Conservation (phyloP, 2,888 invertebrate species). For the Cephus sareptanus region DNA sequence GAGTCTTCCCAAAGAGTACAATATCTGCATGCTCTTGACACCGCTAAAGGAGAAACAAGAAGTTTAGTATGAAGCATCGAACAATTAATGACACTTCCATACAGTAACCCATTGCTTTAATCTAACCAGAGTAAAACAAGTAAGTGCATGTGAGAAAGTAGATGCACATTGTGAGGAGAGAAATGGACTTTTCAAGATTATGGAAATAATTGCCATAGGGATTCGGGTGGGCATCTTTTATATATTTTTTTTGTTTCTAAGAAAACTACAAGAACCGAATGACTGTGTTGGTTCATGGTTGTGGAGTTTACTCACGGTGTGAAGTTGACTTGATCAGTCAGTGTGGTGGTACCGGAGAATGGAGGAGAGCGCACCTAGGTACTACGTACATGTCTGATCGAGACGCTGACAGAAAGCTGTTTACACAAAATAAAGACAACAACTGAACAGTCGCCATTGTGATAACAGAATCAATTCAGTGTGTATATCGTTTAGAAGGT, state of each 20-base stretch:
- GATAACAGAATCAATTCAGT: conserved; percentile 21
- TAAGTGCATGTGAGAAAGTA: conserved; percentile 43
- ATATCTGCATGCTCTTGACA: neutral
- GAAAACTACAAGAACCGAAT: conserved; percentile 54
- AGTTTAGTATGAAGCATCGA: neutral
- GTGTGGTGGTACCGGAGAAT: conserved; percentile 63
- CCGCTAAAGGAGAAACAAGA: neutral
- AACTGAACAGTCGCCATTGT: conserved; percentile 63
- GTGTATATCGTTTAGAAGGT: conserved; percentile 10
- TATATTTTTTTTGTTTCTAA: conserved; percentile 32
- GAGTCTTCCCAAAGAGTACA: neutral
- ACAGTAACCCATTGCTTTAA: conserved; percentile 47
- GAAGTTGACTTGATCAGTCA: conserved; percentile 62
- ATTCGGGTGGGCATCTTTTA: conserved; percentile 41
- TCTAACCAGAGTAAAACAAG: conserved; percentile 39
- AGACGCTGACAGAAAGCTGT: conserved; percentile 64
- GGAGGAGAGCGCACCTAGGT: conserved; percentile 63
- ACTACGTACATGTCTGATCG: conserved; percentile 64
- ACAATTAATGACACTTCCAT: conserved; percentile 23
- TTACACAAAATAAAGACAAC: conserved; percentile 65
- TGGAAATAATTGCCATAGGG: conserved; percentile 43
- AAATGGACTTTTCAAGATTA: conserved; percentile 40
- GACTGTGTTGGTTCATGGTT: conserved; percentile 55
- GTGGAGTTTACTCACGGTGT: conserved; percentile 64
- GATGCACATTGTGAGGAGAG: conserved; percentile 46